Percentiles rank a stretch among this genome's conserved stretches.
Evolutionary conservation across 1,140 invertebrate genomes (phyloP).

Genomic region (Platyscapa corneri): DNA sequence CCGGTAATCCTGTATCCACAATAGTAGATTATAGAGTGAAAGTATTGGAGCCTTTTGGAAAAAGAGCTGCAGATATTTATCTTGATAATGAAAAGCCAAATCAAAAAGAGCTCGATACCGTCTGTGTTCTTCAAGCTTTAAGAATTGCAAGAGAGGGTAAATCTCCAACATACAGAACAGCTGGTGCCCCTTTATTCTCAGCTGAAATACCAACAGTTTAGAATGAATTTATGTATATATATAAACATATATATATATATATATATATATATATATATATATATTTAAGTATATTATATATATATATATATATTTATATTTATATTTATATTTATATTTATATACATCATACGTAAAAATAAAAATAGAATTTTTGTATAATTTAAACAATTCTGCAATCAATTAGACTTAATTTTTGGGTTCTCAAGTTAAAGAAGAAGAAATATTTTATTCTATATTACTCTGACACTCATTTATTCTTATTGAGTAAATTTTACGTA

Average conservation of each 20-base stretch:
- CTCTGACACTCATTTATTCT: not conserved
- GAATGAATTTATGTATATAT: not conserved
- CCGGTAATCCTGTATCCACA: slow-evolving; percentile 91
- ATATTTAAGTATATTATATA: too few species aligned
- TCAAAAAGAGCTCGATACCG: slow-evolving; percentile 92
- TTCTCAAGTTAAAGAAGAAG: not conserved
- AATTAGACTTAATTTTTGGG: not conserved
- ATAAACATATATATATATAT: too few species aligned
- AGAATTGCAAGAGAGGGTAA: slow-evolving; percentile 81
- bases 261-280: too few species aligned
- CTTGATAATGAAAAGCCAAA: slow-evolving; percentile 91
- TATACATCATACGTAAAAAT: not conserved
- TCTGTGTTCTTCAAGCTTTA: slow-evolving; percentile 90
- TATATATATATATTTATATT: too few species aligned
- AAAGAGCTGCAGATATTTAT: slow-evolving; percentile 83
- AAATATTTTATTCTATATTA: slow-evolving; percentile 18
- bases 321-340: too few species aligned
- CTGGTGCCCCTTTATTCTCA: slow-evolving; percentile 68
- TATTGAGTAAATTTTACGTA: not conserved
- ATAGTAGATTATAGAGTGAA: slow-evolving; percentile 93
- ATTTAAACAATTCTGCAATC: not conserved
- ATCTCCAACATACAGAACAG: slow-evolving; percentile 69
- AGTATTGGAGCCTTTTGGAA: slow-evolving; percentile 88
- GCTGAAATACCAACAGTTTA: slow-evolving; percentile 66
- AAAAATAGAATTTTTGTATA: not conserved